phyloP scores from a whole-genome alignment of 1,140 invertebrate species.

The Macrobrachium rosenbergii region DNA sequence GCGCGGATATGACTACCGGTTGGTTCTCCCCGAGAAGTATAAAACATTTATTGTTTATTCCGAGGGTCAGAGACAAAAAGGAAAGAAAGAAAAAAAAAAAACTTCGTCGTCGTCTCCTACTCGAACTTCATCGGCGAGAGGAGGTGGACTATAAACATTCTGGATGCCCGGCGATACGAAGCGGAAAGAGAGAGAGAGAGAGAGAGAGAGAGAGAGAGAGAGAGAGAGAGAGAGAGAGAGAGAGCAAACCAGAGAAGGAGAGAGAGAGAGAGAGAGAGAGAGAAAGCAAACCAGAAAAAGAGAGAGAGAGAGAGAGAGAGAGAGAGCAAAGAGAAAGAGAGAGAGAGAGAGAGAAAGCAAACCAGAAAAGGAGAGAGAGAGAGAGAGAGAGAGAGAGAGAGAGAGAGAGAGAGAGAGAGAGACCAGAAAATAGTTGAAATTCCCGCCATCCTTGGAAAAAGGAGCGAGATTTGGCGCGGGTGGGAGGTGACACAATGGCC shows the following conservation, averaged over 20 bases:
- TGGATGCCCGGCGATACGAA: background rate
- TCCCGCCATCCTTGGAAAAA: background rate
- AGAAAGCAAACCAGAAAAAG: no score
- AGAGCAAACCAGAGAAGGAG: no score
- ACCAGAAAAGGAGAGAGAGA: no score
- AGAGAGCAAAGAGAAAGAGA: background rate
- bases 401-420: background rate
- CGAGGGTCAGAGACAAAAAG: background rate
- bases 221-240: no score
- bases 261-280: no score
- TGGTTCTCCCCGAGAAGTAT: background rate
- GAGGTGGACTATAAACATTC: no score
- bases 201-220: background rate
- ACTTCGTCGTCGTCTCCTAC: background rate
- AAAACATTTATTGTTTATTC: background rate
- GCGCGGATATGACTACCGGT: no score
- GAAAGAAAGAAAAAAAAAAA: no score
- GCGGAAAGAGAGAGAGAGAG: background rate
- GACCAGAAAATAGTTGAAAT: background rate
- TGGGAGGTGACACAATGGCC: conserved; percentile 23
- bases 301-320: background rate
- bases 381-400: no score
- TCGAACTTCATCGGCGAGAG: no score
- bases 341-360: no score
- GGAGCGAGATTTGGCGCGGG: conserved; percentile 23